Base-by-base conservation (phyloP, 35 echinoderm and acorn worm genomes). In the Chiridota heheva region DNA sequence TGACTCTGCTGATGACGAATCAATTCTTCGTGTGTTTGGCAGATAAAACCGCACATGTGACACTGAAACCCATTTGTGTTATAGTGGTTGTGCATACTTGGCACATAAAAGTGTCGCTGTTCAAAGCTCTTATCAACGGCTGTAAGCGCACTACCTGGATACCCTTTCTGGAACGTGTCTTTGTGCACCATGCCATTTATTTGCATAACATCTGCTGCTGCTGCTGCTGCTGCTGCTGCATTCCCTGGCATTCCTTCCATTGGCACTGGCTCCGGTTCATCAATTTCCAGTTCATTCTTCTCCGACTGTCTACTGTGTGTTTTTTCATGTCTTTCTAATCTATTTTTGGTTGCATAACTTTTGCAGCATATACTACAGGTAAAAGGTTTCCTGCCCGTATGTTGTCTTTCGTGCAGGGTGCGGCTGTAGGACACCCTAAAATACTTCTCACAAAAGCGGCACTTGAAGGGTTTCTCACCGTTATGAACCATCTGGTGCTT, bases 321-420 rank as follows among this genome's bases (percentile, higher is more conserved):
- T 57, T 78, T 78, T n/a, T 42, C 34, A n/a, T 78, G 75, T 16
- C 75, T 49, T 58, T 78, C 48, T 33, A 78, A 35, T 29, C 75
- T 49, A 40, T 49, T 57, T 57, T 31, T 78, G 25, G 75, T 78
- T 6, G 75, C 75, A 60, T 69, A 84, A 20, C 37, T 48, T 18
- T 69, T 69, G 63, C 66, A 55, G 20, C 81, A 72, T 2, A 30
- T 63, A 12, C 26, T 17, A 68, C 81, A 84, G 2, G 37, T 49
- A 40, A 84, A 84, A 40, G 81, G 81, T 42, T 72, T 84, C 47
- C 72, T 69, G n/a, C 81, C 81, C 7, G 81, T 84, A 53, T 84
- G 81, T 30, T 69, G 63, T 31, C 81, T 84, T 49, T 84, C 81
- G 33, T 84, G 81, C 31, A 67, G 42, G 58, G 72, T 84, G 22